Evolutionary conservation across 2,113 vertebrate species (phyloP), one percentile per base, ranked within the genome.

Genomic region (Eulemur macaco): DNA sequence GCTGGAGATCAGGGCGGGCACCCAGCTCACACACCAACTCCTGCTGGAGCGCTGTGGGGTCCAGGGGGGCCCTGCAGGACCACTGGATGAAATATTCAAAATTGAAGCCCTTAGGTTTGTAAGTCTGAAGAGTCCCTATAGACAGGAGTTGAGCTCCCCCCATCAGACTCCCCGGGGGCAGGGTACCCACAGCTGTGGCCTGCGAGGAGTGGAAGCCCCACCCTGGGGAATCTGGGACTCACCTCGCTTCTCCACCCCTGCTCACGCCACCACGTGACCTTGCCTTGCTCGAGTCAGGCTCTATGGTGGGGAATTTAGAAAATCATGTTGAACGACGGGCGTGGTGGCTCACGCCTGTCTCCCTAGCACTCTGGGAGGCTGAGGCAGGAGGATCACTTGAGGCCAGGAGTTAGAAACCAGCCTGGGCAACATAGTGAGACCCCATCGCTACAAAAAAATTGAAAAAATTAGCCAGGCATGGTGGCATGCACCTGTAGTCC

Each of bases 211-310:
- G 5, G 64, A 85, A 31, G 13, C 34, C n/a, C 31, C 58, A 8
- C 15, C 6, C 74, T 21, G 0, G 37, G n/a, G 27, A 60, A 47
- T 31, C 7, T 50, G 25, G 39, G 50, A 63, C 23, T 73, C 39
- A 0, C n/a, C 31, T 45, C 13, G 21, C 13, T 25, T 31, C 9
- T 9, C 50, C 5, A 14, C 0, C 84, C 45, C 17, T 20, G 9
- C 50, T n/a, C 31, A 42, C 11, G 18, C 23, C 56, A 69, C 54
- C 60, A 63, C 2, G 14, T 56, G 78, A 69, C 91, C 69, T 82
- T 3, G 5, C 29, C 54, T 50, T 71, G 69, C 73, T 34, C 34
- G 1, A 60, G 47, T 39, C n/a, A 15, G 54, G 34, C 83, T 74
- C 29, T 14, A 3, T 1, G 60, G 34, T 0, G 2, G 6, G 50